phyloP scores from a whole-genome alignment of 2,113 vertebrate genomes.

The Zosterops pallidus region DNA sequence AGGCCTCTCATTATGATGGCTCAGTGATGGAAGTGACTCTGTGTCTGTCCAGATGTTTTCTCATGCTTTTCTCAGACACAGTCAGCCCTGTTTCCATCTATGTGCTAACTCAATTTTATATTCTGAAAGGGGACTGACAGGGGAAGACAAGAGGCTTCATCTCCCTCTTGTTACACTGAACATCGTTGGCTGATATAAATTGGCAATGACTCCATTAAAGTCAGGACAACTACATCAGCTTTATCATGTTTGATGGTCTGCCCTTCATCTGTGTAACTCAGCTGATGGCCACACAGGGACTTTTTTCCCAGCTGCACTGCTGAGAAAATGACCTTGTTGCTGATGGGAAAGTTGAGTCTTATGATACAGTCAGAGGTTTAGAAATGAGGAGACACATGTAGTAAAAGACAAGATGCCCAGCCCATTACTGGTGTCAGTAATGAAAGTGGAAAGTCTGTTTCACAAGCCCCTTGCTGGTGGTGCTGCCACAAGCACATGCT shows the following conservation, averaged over 20 bases:
- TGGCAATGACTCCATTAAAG: not conserved
- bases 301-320: not conserved
- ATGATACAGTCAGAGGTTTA: not conserved
- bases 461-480: not conserved
- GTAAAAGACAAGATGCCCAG: not conserved
- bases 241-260: not conserved
- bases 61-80: not conserved
- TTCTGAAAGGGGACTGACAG: not conserved
- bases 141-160: not conserved
- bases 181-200: accelerated
- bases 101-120: not conserved
- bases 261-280: not conserved
- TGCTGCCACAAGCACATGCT: not conserved
- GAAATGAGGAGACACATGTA: not conserved
- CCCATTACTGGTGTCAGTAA: not conserved
- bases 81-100: not conserved
- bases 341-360: not conserved
- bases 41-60: not conserved
- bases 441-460: not conserved
- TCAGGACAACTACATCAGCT: not conserved
- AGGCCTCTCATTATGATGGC: not conserved
- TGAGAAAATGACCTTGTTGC: not conserved
- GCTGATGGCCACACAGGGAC: not conserved
- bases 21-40: not conserved
- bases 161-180: not conserved